Evolutionary conservation across 2,113 vertebrate species (phyloP).

Genomic region (Bucco capensis): DNA sequence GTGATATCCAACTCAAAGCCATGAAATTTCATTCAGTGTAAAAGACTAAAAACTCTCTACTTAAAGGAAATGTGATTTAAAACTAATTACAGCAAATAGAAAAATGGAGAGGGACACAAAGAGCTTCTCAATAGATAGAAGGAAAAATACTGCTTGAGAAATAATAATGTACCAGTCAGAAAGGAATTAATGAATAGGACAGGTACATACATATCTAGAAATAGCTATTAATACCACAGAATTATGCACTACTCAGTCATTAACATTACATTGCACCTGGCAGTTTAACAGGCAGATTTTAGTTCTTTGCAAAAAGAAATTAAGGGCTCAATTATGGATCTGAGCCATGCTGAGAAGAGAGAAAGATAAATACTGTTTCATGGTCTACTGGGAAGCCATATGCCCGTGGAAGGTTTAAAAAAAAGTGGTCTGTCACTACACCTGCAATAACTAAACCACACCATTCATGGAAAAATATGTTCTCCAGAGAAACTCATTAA

Average conservation of each 20-base stretch:
- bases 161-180: conserved; percentile 21
- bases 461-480: neutral
- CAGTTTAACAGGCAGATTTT: conserved; percentile 50
- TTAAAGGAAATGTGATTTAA: conserved; percentile 3
- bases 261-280: conserved; percentile 48
- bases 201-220: conserved; percentile 17
- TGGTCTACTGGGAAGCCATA: neutral
- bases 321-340: conserved; percentile 39
- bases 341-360: neutral
- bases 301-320: conserved; percentile 20
- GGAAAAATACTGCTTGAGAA: conserved; percentile 10
- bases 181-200: conserved; percentile 46
- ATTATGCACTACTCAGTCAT: conserved; percentile 51
- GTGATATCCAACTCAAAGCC: neutral
- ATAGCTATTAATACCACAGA: conserved; percentile 47
- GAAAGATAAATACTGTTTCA: neutral
- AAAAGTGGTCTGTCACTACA: neutral
- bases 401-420: neutral
- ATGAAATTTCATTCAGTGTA: neutral
- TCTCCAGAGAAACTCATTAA: neutral
- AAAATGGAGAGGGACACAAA: neutral
- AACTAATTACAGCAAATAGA: neutral
- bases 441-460: neutral
- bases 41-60: neutral
- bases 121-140: neutral